Evolutionary conservation across 1,140 invertebrate genomes (phyloP), one percentile per base, ranked within the genome.

Genomic region (Pectinophora gossypiella): DNA sequence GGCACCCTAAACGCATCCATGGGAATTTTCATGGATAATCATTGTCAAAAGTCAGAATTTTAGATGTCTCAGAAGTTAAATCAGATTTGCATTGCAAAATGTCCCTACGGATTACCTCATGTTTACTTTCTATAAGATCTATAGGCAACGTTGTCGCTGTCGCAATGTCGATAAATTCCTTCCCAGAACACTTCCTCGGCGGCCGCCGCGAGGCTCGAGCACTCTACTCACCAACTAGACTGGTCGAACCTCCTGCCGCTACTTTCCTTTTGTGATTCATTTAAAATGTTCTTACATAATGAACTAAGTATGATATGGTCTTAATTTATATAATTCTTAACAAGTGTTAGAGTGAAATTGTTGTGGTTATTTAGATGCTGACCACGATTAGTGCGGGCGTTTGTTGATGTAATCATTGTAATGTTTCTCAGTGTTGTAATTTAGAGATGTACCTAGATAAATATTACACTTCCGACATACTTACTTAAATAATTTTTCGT

Each of bases 221-320:
- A n/a, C n/a, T n/a, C n/a, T n/a, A n/a, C 7, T 15, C 10, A 32
- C 45, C 22, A 16, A 22, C 43, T 19, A 19, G 43, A 20, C 43
- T 13, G 43, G 21, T 47, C 9, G n/a, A 19, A 22, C 53, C 36
- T 18, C 47, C 42, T 58, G 48, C 48, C 19, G 38, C 42, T 36
- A 75, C 69, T 75, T 75, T 73, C 69, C 54, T 70, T 70, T 68
- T 67, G 56, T 65, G 59, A 65, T 61, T 58, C 58, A 45, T 48
- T 36, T 66, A 9, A 57, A 52, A 63, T 19, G n/a, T 42, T 23
- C 19, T 72, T 68, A 68, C 48, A 36, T 50, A 71, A 67, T 19
- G 18, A 53, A 40, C 15, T 21, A 42, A 43, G 52, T 52, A 54
- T 51, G 49, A 49, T 27, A 15, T 4, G 10, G 18, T 38, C 50